Evolutionary conservation across 2,113 vertebrate genomes (phyloP).

Genomic region (Anoura caudifer): DNA sequence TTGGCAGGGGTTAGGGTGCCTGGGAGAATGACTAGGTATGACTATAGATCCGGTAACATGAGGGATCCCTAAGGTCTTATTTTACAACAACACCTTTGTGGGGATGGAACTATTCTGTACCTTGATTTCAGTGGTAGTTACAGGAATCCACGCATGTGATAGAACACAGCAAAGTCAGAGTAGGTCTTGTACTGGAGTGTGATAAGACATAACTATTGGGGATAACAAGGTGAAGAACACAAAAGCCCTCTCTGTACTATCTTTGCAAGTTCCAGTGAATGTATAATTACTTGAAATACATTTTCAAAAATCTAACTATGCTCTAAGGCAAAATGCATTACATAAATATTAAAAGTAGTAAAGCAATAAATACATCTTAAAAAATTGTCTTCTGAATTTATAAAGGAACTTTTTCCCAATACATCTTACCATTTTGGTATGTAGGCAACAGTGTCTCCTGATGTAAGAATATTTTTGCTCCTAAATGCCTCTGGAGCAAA

Average conservation of each 20-base stretch:
- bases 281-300: not conserved
- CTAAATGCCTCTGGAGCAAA: not conserved
- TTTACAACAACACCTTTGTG: not conserved
- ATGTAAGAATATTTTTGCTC: not conserved
- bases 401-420: not conserved
- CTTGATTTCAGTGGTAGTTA: not conserved
- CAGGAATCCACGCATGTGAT: not conserved
- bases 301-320: not conserved
- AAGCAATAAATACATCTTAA: not conserved
- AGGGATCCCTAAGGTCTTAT: not conserved
- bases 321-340: not conserved
- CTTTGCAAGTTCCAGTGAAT: not conserved
- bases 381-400: slow-evolving; percentile 1
- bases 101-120: not conserved
- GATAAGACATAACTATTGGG: not conserved
- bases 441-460: not conserved
- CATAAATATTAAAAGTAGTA: not conserved
- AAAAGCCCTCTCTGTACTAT: not conserved
- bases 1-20: not conserved
- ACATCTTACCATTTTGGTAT: not conserved
- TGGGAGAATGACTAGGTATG: not conserved
- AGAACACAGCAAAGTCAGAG: not conserved
- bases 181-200: not conserved
- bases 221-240: not conserved
- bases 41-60: not conserved